phyloP scores from a whole-genome alignment of 2,113 vertebrate genomes.

The Platycercus adscitus region DNA sequence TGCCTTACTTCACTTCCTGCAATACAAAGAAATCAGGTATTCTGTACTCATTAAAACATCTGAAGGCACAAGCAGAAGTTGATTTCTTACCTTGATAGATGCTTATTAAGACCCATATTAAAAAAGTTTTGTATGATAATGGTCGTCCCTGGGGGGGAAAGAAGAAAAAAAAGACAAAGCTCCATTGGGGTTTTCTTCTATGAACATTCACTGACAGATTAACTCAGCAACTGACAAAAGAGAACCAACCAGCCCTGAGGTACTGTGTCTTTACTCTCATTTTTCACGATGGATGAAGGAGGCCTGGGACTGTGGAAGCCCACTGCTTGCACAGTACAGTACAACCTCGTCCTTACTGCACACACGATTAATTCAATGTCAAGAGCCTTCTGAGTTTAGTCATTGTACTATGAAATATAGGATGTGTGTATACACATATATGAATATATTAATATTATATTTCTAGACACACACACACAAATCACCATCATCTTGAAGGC shows the following conservation, averaged over 20 bases:
- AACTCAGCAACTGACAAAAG: background rate
- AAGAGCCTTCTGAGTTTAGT: background rate
- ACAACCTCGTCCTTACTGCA: background rate
- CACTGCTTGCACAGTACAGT: background rate
- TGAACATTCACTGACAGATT: background rate
- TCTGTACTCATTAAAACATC: background rate
- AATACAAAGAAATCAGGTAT: background rate
- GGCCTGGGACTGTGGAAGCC: background rate
- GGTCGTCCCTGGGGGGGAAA: conserved; percentile 84
- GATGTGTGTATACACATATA: background rate
- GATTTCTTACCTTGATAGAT: conserved; percentile 95
- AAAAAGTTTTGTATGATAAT: conserved; percentile 94
- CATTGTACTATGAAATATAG: background rate
- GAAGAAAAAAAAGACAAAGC: background rate
- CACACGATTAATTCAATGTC: conserved; percentile 2
- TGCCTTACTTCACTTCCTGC: background rate
- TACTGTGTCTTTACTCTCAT: background rate
- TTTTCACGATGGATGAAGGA: background rate
- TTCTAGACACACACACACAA: conserved; percentile 50
- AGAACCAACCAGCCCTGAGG: background rate
- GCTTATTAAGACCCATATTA: conserved; percentile 97
- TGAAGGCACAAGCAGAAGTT: background rate
- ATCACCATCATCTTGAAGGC: conserved; percentile 54
- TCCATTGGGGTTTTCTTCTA: background rate
- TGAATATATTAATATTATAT: background rate